A percentile compares a stretch with the other conserved stretches of the same genome.
These are phyloP conservation scores for Papilio polyxenes DNA, from an alignment of 1,140 invertebrate species.

Conservation along the genomic window DNA sequence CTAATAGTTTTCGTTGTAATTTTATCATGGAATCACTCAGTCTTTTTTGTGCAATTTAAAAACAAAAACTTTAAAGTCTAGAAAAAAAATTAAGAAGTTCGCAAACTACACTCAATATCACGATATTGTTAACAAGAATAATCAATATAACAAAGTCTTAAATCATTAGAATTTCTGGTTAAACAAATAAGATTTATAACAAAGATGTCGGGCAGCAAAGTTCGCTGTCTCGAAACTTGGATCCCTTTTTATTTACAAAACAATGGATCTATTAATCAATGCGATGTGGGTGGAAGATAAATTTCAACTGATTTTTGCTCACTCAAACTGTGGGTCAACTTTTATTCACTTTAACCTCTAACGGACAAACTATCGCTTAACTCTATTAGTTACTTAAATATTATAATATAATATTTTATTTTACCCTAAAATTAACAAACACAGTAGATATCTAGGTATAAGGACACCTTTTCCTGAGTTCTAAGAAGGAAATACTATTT, in stretches of 20 bases:
- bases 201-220: neutral
- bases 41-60: neutral
- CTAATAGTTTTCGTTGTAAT: no score
- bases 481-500: neutral
- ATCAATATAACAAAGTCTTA: neutral
- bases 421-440: no score
- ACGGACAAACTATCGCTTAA: neutral
- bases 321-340: neutral
- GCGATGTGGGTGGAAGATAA: neutral
- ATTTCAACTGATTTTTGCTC: constrained; percentile 9
- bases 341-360: neutral
- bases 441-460: neutral
- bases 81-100: neutral
- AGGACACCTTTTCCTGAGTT: neutral
- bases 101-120: neutral
- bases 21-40: no score
- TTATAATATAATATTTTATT: no score
- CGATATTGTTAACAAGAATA: neutral
- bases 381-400: neutral
- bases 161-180: neutral
- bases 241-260: constrained; percentile 1
- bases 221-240: neutral
- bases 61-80: neutral
- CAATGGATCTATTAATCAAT: constrained; percentile 11
- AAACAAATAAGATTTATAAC: neutral